Base-by-base conservation (phyloP, 2,888 invertebrate genomes). In the Zygaena filipendulae region DNA sequence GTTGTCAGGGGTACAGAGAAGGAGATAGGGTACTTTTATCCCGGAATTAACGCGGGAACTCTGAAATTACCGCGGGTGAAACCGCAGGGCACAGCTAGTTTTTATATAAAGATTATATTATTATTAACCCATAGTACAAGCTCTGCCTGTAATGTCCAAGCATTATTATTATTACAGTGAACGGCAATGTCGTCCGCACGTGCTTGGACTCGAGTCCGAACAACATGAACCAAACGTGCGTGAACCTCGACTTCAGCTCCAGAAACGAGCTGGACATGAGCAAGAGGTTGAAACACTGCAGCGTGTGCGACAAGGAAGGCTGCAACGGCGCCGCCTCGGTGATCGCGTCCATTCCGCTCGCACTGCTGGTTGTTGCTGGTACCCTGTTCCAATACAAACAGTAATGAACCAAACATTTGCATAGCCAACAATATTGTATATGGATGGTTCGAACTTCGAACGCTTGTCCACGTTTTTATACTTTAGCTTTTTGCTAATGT, bases 311-410 rank as follows among this genome's bases (percentile, higher is more conserved):
- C 46, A 69, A 63, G 34, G 83, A 84, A 33, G 66, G 56, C 29
- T 84, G 84, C 59, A 84, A 84, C 41, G 66, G 63, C 13, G 72
- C 72, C 29, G 60, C 59, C 6, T 49, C 71, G n/a, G 38, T 63
- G 12, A 40, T 55, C 4, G 52, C 63, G 31, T 72, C 75, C 3
- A 36, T 70, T 28, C 69, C 75, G 7, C 49, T 79, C 4, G 66
- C 68, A 6, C 38, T 58, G 19, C 24, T 68, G 18, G 59, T 70
- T 2, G 49, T 68, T 6, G 20, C 69, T 16, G 57, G 60, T 21
- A 55, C 71, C 3, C 72, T 67, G 44, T 36, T 74, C 8, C 47
- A 58, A 40, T 62, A 53, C 48, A 70, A 72, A 36, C 70, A 74
- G 45, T 72, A 71, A 69, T 49, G 41, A 29, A 24, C 23, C 11